These are phyloP conservation scores for Chironex yamaguchii DNA, from an alignment of 30 jellyfish, hydroid and myxozoan species.

Conservation along the genomic window DNA sequence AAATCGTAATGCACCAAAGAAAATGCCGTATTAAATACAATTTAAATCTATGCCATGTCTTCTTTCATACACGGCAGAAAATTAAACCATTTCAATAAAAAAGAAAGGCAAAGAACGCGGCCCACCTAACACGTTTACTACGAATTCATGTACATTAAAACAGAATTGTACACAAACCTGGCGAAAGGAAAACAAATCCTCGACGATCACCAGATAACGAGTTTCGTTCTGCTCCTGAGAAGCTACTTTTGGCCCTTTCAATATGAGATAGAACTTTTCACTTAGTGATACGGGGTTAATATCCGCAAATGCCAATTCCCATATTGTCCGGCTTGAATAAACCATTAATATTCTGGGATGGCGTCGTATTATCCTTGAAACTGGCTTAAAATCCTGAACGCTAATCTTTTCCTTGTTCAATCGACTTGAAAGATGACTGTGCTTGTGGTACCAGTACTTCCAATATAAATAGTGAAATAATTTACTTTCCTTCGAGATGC, in stretches of 20 bases:
- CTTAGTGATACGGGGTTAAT: constrained; percentile 58
- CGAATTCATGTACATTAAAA: too few relatives aligned
- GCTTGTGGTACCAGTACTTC: constrained; percentile 62
- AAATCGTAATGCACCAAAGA: too few relatives aligned
- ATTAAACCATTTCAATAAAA: too few relatives aligned
- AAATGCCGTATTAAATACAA: too few relatives aligned
- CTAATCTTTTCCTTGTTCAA: constrained; percentile 17
- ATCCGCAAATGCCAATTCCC: constrained; percentile 86
- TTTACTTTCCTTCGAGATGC: constrained; percentile 1
- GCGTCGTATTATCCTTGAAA: constrained; percentile 45
- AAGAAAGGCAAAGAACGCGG: too few relatives aligned
- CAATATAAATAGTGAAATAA: constrained; percentile 44
- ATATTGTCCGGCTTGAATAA: constrained; percentile 69
- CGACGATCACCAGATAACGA: constrained; percentile 42
- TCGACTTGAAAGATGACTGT: background rate
- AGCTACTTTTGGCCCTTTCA: constrained; percentile 79
- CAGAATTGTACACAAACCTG: constrained; percentile 81
- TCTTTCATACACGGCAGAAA: too few relatives aligned
- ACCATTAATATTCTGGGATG: constrained; percentile 65
- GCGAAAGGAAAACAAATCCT: constrained; percentile 78
- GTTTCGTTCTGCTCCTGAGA: constrained; percentile 55
- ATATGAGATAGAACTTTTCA: constrained; percentile 72
- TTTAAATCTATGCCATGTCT: too few relatives aligned
- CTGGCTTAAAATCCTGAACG: constrained; percentile 71
- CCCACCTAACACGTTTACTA: too few relatives aligned